Evolutionary conservation across 2,113 vertebrate genomes (phyloP).

Genomic region (Protobothrops flavoviridis): DNA sequence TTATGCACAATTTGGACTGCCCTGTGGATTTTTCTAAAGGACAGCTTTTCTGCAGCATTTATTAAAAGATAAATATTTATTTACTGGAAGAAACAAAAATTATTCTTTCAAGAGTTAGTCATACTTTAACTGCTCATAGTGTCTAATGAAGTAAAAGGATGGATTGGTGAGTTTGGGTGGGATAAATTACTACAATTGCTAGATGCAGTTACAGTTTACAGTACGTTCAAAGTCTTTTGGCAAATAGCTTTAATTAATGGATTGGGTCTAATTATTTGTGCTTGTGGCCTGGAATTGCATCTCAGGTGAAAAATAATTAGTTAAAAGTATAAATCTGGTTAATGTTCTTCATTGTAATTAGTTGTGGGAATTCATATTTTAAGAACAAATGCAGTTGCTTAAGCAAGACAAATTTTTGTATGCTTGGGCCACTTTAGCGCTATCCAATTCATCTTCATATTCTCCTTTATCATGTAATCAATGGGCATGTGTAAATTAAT

Average conservation of each 20-base stretch:
- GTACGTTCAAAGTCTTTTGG: conserved; percentile 10
- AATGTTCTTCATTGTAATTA: background rate
- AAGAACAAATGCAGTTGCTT: background rate
- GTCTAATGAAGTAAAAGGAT: conserved; percentile 7
- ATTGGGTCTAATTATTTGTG: conserved; percentile 30
- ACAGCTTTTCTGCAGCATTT: background rate
- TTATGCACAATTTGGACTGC: background rate
- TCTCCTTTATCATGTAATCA: background rate
- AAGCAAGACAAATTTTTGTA: background rate
- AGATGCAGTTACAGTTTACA: conserved; percentile 17
- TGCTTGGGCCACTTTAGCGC: background rate
- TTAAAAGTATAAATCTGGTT: background rate
- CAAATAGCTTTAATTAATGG: conserved; percentile 26
- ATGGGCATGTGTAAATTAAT: background rate
- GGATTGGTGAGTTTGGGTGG: background rate
- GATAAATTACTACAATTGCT: conserved; percentile 22
- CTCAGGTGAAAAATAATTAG: conserved; percentile 24
- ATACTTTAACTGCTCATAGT: background rate
- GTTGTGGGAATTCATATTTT: conserved; percentile 8
- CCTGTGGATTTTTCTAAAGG: background rate
- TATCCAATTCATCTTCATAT: background rate
- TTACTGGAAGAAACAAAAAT: background rate
- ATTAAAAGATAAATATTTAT: conserved; percentile 8
- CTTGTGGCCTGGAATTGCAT: background rate
- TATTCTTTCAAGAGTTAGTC: background rate